These are phyloP conservation scores for Corella eumyota DNA, from an alignment of 23 tunicate genomes.

Conservation along the genomic window DNA sequence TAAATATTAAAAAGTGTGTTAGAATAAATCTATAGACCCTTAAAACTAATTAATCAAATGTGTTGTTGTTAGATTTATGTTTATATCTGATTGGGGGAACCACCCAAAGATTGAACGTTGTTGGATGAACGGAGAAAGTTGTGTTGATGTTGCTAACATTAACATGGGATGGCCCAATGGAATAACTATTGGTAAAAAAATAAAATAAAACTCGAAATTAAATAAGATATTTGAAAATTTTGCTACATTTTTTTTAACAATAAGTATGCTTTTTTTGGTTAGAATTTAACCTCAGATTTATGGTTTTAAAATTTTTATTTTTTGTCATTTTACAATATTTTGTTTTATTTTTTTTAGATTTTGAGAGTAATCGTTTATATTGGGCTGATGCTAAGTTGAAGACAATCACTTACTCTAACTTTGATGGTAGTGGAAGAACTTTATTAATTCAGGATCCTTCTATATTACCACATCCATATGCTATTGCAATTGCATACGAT, in stretches of 20 bases:
- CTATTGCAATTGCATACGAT: conserved; percentile 5
- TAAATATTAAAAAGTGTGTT: too few relatives aligned
- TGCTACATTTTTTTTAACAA: too few relatives aligned
- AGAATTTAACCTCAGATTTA: neutral
- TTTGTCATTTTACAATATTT: too few relatives aligned
- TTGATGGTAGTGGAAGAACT: conserved; percentile 8
- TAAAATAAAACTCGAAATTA: too few relatives aligned
- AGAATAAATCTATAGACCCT: too few relatives aligned
- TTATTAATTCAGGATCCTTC: neutral
- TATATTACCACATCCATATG: conserved; percentile 10
- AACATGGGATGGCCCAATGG: conserved; percentile 15
- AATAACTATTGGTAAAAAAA: conserved; percentile 17
- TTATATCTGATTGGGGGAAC: conserved; percentile 22
- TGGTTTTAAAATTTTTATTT: neutral
- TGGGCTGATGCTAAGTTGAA: conserved; percentile 13
- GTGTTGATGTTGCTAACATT: conserved; percentile 6
- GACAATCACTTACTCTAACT: conserved; percentile 2
- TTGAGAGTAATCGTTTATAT: neutral
- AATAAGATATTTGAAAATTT: too few relatives aligned
- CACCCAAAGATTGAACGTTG: conserved; percentile 28
- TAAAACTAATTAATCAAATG: too few relatives aligned
- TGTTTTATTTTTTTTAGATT: neutral
- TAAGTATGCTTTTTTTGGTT: too few relatives aligned
- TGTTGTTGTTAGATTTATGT: conserved; percentile 12
- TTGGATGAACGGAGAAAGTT: conserved; percentile 10